Conservation (phyloP, 1,140 invertebrate species). For the Ylistrum balloti region DNA sequence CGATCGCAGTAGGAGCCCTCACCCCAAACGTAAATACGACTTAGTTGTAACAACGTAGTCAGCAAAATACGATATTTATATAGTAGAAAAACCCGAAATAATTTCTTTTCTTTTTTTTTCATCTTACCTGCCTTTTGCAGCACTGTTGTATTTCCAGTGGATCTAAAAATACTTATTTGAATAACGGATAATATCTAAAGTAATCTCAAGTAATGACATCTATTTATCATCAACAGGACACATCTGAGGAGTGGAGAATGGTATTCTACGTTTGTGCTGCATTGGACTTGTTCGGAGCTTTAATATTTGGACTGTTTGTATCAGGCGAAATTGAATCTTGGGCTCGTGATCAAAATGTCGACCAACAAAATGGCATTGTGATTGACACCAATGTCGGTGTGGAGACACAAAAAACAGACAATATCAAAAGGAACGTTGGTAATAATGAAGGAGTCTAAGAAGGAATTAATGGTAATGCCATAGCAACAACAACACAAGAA, state of each 20-base stretch:
- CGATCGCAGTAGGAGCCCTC: slow-evolving; percentile 89
- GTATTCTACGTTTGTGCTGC: slow-evolving; percentile 88
- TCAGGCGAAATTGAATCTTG: slow-evolving; percentile 92
- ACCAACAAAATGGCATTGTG: background rate
- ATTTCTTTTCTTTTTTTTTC: too few relatives aligned
- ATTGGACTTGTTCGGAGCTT: slow-evolving; percentile 87
- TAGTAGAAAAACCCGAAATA: too few relatives aligned
- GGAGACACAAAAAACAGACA: background rate
- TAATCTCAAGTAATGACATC: too few relatives aligned
- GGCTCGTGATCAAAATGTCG: slow-evolving; percentile 74
- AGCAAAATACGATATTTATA: too few relatives aligned
- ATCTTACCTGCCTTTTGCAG: too few relatives aligned
- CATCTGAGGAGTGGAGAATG: slow-evolving; percentile 87
- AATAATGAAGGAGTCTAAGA: background rate
- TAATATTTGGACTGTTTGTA: slow-evolving; percentile 89
- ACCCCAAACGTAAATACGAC: slow-evolving; percentile 82
- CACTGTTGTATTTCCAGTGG: too few relatives aligned
- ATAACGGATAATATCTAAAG: too few relatives aligned
- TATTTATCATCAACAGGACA: slow-evolving; percentile 61
- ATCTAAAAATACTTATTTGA: too few relatives aligned
- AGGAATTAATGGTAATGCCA: too few relatives aligned
- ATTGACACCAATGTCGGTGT: background rate
- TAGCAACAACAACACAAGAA: too few relatives aligned
- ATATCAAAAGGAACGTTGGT: background rate
- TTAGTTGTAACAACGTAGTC: too few relatives aligned